These are phyloP conservation scores for Anneissia japonica DNA, from an alignment of 35 echinoderm and acorn worm species.

Conservation along the genomic window DNA sequence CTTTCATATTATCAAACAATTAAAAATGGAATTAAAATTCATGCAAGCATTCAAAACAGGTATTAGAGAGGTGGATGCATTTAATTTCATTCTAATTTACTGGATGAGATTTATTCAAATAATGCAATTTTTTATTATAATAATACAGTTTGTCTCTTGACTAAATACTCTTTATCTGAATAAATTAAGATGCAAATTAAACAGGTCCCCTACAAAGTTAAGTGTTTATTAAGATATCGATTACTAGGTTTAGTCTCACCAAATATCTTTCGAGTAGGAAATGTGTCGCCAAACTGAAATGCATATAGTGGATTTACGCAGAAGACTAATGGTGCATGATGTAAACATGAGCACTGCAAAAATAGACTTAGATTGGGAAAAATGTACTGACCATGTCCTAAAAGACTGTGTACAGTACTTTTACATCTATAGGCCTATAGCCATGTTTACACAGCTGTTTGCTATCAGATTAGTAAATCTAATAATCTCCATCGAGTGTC, in stretches of 20 bases:
- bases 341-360: not conserved
- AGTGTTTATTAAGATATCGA: not conserved
- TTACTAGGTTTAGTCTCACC: not conserved
- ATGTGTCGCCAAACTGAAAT: not conserved
- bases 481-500: no score
- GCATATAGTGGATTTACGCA: not conserved
- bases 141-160: no score
- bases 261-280: not conserved
- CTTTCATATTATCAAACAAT: no score
- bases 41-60: no score
- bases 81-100: no score
- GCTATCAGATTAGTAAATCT: no score
- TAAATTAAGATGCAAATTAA: no score
- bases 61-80: no score
- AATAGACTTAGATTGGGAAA: not conserved
- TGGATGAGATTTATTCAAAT: not conserved
- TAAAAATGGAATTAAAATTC: not conserved
- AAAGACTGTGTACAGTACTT: not conserved
- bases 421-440: not conserved
- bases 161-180: no score
- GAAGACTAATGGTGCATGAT: not conserved
- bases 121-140: not conserved
- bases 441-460: not conserved
- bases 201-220: not conserved
- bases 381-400: not conserved